A percentile compares a stretch with the other conserved stretches of the same genome.
Conservation (phyloP, 2,888 invertebrate species). For the Notocelia uddmanniana region DNA sequence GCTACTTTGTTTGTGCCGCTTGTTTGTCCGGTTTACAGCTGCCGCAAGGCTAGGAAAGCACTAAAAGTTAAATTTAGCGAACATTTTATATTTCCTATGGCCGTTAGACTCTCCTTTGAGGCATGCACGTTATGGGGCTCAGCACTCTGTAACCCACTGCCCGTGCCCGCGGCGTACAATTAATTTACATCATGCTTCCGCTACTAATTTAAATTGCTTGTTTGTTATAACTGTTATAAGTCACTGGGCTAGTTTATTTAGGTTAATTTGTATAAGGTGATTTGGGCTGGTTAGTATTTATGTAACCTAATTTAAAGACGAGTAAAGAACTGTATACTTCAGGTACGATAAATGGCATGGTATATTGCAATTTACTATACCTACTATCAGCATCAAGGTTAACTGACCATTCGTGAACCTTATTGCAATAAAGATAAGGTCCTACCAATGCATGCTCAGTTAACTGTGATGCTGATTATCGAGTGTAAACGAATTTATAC, state of each 20-base stretch:
- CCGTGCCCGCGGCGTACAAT: neutral
- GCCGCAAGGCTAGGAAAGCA: constrained; percentile 29
- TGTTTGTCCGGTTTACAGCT: constrained; percentile 19
- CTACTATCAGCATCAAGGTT: too few species aligned
- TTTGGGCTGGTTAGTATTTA: neutral
- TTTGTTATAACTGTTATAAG: neutral
- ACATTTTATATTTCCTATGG: constrained; percentile 16
- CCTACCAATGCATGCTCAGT: too few species aligned
- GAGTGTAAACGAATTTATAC: too few species aligned
- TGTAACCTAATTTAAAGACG: neutral
- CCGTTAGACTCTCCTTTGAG: constrained; percentile 11
- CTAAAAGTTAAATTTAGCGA: constrained; percentile 22
- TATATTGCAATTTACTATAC: too few species aligned
- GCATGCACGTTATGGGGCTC: neutral
- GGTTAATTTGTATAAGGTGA: neutral
- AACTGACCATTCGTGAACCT: too few species aligned
- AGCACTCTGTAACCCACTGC: neutral
- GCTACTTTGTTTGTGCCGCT: constrained; percentile 23
- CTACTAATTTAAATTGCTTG: neutral
- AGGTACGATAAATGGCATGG: too few species aligned
- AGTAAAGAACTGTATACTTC: too few species aligned
- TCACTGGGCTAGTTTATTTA: constrained; percentile 11
- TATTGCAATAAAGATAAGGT: too few species aligned
- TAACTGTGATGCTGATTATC: too few species aligned
- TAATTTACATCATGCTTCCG: constrained; percentile 7